Evolutionary conservation across 2,888 invertebrate genomes (phyloP), one percentile per base, ranked within the genome.

Genomic region (Unio pictorum): DNA sequence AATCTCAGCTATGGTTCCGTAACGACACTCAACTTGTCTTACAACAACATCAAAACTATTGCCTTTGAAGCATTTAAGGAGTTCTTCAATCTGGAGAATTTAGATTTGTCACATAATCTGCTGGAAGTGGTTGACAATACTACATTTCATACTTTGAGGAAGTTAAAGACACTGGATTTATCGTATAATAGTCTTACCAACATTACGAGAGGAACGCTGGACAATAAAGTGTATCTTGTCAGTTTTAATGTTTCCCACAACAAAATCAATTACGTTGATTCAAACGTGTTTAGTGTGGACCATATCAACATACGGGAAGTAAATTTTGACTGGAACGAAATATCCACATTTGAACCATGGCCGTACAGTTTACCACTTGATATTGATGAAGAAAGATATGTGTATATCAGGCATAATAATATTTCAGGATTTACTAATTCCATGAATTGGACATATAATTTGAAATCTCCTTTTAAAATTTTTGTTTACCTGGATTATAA

Each of bases 341-440:
- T 81, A 28, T 69, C 73, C 6, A 63, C 65, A 59, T 64, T 79
- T 30, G 81, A 81, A 59, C 79, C 81, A 17, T 81, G 79, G 81
- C 78, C 79, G 3, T 81, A 74, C 3, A 57, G 71, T n/a, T 64
- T 61, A 11, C 64, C 72, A 18, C 57, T 62, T 23, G 30, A 59
- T 23, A 61, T 66, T 11, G 18, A n/a, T 6, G 18, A 67, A 8
- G 67, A 72, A 15, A 64, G 76, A 15, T 17, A 64, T 0, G 79
- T 76, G 56, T 72, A 78, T 61, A 45, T 78, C 1, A 55, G 67
- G 20, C 28, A 79, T 62, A 81, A 81, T 55, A 58, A 26, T 0
- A 76, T 81, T 18, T 45, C 64, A 0, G 26, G 45, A 1, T 65
- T 81, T 18, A 75, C 74, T 15, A 81, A 81, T 65, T 57, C 64